Evolutionary conservation across 2,888 invertebrate genomes (phyloP).

Genomic region (Agrochola litura): DNA sequence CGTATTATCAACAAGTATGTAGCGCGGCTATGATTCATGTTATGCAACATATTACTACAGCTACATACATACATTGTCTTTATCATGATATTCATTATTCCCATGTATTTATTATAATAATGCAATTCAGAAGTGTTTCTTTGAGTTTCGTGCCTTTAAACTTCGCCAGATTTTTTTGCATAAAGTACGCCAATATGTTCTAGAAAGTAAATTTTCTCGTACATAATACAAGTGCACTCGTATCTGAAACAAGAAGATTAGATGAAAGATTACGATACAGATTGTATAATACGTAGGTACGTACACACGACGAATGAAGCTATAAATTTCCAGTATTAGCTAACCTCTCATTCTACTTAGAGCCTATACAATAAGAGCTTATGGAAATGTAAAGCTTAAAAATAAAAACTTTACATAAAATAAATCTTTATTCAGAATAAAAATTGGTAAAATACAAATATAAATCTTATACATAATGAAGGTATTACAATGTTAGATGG

Average conservation of each 20-base stretch:
- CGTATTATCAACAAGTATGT: not conserved
- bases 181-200: not conserved
- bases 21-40: constrained; percentile 8
- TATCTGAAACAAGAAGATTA: constrained; percentile 17
- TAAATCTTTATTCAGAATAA: not conserved
- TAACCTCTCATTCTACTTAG: not conserved
- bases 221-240: not conserved
- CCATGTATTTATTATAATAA: not conserved
- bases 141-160: not conserved
- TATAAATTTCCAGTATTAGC: not conserved
- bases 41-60: constrained; percentile 4
- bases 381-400: not conserved
- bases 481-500: too few species aligned
- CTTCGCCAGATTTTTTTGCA: not conserved
- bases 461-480: not conserved
- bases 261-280: constrained; percentile 10
- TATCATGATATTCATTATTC: not conserved
- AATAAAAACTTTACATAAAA: too few species aligned
- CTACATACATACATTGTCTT: not conserved
- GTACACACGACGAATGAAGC: not conserved
- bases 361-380: not conserved
- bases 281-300: not conserved
- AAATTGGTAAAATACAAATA: not conserved
- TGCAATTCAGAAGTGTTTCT: not conserved
- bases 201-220: not conserved